Evolutionary conservation across 2,888 invertebrate species (phyloP).

Genomic region (Idaea aversata): DNA sequence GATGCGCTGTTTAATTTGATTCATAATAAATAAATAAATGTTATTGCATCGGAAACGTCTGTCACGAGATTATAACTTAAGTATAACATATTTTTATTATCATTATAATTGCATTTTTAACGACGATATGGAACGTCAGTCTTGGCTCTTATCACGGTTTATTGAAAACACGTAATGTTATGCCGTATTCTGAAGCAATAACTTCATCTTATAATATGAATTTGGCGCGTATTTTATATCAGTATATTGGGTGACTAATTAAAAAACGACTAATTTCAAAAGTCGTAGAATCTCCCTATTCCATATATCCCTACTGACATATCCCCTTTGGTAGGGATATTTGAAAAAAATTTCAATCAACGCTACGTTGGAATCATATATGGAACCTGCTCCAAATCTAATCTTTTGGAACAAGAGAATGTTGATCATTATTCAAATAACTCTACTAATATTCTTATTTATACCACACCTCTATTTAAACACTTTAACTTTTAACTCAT

Average conservation of each 20-base stretch:
- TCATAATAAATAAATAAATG: constrained; percentile 22
- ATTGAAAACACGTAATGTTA: neutral
- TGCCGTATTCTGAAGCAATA: constrained; percentile 3
- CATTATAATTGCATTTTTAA: constrained; percentile 21
- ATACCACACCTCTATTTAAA: neutral
- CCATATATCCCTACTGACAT: too few species aligned
- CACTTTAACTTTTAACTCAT: constrained; percentile 47
- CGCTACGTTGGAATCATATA: too few species aligned
- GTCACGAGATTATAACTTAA: constrained; percentile 15
- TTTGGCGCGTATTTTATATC: constrained; percentile 9
- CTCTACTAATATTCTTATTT: neutral
- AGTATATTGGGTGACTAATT: neutral
- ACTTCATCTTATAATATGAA: constrained; percentile 11
- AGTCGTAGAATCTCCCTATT: too few species aligned
- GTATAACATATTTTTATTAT: constrained; percentile 18
- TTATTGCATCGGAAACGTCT: constrained; percentile 28
- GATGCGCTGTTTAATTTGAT: constrained; percentile 15
- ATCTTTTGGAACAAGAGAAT: too few species aligned
- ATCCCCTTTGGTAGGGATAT: too few species aligned
- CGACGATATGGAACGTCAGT: constrained; percentile 41
- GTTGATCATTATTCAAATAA: too few species aligned
- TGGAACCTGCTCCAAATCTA: too few species aligned
- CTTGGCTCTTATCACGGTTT: constrained; percentile 27
- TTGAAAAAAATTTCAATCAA: too few species aligned
- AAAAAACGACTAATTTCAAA: neutral